These are phyloP conservation scores for Sinodicranocentrus sp. DNA, from an alignment of 2,888 invertebrate species.

Conservation along the genomic window DNA sequence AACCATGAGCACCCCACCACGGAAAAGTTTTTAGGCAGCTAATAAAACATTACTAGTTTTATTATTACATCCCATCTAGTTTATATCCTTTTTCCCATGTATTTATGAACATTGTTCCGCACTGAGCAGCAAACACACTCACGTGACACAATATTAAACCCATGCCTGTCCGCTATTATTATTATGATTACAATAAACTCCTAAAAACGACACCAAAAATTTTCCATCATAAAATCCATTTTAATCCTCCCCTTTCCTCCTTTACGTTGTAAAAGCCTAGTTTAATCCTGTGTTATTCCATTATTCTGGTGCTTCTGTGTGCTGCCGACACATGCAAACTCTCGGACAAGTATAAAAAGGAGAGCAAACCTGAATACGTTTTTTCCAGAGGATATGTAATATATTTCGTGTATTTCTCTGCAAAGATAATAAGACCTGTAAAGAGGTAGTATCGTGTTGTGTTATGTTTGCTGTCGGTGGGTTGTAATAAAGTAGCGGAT, in stretches of 20 bases:
- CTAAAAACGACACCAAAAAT: slow-evolving; percentile 15
- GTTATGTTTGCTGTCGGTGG: slow-evolving; percentile 35
- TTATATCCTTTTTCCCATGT: not conserved
- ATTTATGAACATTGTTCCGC: not conserved
- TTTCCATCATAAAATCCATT: slow-evolving; percentile 26
- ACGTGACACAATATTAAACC: not conserved
- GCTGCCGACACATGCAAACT: not conserved
- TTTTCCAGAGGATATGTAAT: not conserved
- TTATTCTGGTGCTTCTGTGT: not conserved
- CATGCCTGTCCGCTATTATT: not conserved
- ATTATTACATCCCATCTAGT: not conserved
- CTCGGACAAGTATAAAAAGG: not conserved
- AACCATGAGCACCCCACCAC: no score
- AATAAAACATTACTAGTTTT: slow-evolving; percentile 30
- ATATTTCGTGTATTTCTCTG: not conserved
- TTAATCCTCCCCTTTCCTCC: slow-evolving; percentile 12
- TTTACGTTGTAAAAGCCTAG: slow-evolving; percentile 12
- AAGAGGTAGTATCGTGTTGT: not conserved
- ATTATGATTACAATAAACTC: slow-evolving; percentile 2
- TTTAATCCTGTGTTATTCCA: slow-evolving; percentile 29
- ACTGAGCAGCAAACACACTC: not conserved
- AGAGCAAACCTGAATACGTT: not conserved
- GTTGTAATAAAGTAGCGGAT: slow-evolving; percentile 42
- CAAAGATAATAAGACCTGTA: no score
- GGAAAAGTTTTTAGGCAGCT: no score